These are phyloP conservation scores for Manacus vitellinus DNA, from an alignment of 2,113 vertebrate species.

Conservation along the genomic window DNA sequence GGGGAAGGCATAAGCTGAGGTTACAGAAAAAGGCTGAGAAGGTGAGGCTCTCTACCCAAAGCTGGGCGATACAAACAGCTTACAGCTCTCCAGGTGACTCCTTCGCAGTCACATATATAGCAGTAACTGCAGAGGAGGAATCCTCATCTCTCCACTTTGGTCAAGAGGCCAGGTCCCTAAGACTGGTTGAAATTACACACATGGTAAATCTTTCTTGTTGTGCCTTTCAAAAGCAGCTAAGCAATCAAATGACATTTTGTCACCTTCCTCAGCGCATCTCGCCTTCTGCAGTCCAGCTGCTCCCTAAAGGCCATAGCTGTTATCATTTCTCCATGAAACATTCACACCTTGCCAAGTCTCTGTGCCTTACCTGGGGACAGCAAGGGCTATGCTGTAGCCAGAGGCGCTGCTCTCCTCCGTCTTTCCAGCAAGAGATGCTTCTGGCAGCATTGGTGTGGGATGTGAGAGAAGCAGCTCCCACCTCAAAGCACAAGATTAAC, in stretches of 20 bases:
- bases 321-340: neutral
- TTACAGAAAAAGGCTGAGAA: neutral
- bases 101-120: rapidly evolving
- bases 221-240: neutral
- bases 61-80: neutral
- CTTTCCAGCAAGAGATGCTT: neutral
- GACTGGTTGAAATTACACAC: neutral
- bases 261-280: neutral
- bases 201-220: neutral
- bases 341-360: neutral
- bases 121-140: neutral
- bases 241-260: neutral
- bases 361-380: neutral
- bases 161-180: neutral
- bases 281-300: neutral
- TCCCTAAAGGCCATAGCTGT: neutral
- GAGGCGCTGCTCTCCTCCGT: rapidly evolving
- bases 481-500: neutral
- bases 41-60: neutral
- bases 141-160: neutral
- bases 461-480: neutral
- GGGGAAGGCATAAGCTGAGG: neutral
- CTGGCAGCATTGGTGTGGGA: neutral
- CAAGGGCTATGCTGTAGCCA: neutral
- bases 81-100: neutral